Evolutionary conservation across 2,888 invertebrate genomes (phyloP), one percentile per base, ranked within the genome.

Genomic region (Polyommatus iphigenia): DNA sequence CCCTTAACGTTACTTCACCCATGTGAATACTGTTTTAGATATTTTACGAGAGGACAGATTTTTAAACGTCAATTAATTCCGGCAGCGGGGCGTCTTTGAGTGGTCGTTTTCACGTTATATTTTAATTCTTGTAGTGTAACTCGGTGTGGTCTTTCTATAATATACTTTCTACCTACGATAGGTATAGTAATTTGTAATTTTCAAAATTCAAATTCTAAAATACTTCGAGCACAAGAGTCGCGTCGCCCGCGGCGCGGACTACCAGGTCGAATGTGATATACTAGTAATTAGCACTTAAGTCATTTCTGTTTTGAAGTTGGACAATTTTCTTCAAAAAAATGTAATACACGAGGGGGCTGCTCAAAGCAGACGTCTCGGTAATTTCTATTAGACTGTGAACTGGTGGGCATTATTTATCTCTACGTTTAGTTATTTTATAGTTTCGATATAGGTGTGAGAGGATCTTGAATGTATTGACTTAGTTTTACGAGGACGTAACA

Each of bases 111-210:
- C 75, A 29, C 71, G 71, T 72, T 77, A 77, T 77, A 87, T 91
- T 91, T 90, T 85, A 88, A 91, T 90, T 91, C 89, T 92, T 89
- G 88, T 94, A 92, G 91, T 85, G 83, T 89, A 90, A 88, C 91
- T 93, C 89, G 94, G 93, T 94, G 94, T 94, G 93, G 94, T 93
- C 90, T 93, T 91, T 91, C 91, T 91, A 90, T 89, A 81, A 80
- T 82, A 89, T 88, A 85, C 91, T 91, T 92, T 92, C 89, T n/a
- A 85, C 89, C 87, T 93, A 91, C 89, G 87, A 89, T 90, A 90
- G 84, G 88, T 90, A 89, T 86, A 87, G 84, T 88, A 89, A 88
- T 87, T 87, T 90, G 81, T 81, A 82, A 78, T 82, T 84, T 89
- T 91, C 89, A 87, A 84, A 90, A 89, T 88, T 77, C 87, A 90